Base-by-base conservation (phyloP, 2,113 vertebrate genomes). In the Lagopus muta region DNA sequence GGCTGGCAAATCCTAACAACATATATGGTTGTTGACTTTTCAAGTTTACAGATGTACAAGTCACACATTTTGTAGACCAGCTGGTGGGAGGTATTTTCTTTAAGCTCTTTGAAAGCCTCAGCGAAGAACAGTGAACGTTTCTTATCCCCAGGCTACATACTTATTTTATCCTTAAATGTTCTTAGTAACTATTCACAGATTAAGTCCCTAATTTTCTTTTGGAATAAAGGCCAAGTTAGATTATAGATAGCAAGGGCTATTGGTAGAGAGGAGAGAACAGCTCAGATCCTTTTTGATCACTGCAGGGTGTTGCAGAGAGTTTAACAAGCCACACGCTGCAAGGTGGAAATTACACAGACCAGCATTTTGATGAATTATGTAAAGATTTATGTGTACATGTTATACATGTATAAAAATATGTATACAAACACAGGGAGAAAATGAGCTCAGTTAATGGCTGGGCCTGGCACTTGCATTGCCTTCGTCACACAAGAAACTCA, bases 131-230 rank as follows among this genome's bases (percentile, higher is more conserved):
- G 84, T 60, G 89, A 94, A 55, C 17, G 42, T 91, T 95, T 96
- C 89, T 96, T 94, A 93, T 89, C 91, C 96, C 47, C 75, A 82
- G 76, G 87, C 87, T 93, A 80, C 25, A 57, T 76, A 88, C 82
- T 88, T 91, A 93, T 78, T 96, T 96, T 94, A 93, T 95, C 95
- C 87, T 94, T 92, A 91, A 86, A 91, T 67, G 69, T 95, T 95
- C 96, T 78, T 76, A 61, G 55, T 52, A 85, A 45, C 72, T 86
- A 70, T 93, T 94, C 84, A 77, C 75, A 85, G 75, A 88, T 93
- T 94, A 92, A 92, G 75, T 64, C 89, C 38, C 83, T 55, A 16
- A 48, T 89, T 91, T 73, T 86, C 86, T 94, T 74, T 34, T 75
- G 20, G 22, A 71, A 14, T 40, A 80, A 93, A 83, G 64, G 52